Base-by-base conservation (phyloP, 2,797 vertebrate genomes). In the Lophotriccus pileatus region DNA sequence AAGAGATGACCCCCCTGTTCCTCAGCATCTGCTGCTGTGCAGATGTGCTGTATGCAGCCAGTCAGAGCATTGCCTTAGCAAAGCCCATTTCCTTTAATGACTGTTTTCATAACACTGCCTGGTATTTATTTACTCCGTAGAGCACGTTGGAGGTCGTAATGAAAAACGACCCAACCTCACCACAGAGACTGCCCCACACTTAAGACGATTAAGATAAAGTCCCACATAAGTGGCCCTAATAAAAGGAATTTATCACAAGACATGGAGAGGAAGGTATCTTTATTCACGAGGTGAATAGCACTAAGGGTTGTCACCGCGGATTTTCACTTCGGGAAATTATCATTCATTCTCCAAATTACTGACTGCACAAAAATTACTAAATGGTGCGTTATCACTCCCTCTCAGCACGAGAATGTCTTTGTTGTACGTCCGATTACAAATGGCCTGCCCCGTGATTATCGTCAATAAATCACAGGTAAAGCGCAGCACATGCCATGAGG, bases 341-440 rank as follows among this genome's bases (percentile, higher is more conserved):
- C 98, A 98, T 98, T 98, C 97, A 98, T 98, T 98, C 97, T 98
- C 97, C 96, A 97, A 98, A 98, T 98, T 98, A 98, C 98, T 96
- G 95, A 91, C 95, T 28, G 95, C 95, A 98, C 98, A 98, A 98
- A 97, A 98, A 98, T 98, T 97, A 98, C 98, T 98, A 98, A 98
- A 98, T 97, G 98, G 97, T 97, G 96, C 85, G 97, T 98, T 98
- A 98, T 98, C 98, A 97, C 97, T 97, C 96, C 97, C 97, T 97
- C 98, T 98, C 98, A 98, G 98, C 49, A 75, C 84, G 91, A 96
- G 96, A 95, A 97, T 96, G 97, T 96, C 98, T 98, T 98, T 98
- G 97, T 98, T 97, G 96, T 97, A 95, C 9, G 30, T 97, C 88
- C 89, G 96, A 97, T 98, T 98, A 98, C 98, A 98, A 98, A 98